Percentiles rank a stretch among this genome's conserved stretches.
Evolutionary conservation across 2,797 vertebrate genomes (phyloP).

Genomic region (Picus viridis): DNA sequence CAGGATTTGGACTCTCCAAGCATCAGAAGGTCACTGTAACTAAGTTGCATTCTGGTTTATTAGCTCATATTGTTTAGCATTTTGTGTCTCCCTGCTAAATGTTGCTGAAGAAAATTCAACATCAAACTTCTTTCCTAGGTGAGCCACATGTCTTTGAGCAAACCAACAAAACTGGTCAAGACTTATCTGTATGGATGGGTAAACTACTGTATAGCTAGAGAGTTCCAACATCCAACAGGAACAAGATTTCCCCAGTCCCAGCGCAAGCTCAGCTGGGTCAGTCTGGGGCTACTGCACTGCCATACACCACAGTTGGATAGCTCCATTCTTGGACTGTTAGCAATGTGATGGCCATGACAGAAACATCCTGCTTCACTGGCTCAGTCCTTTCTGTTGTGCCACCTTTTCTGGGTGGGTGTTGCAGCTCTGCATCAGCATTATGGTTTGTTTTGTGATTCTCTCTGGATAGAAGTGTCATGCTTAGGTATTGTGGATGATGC

Average conservation of each 20-base stretch:
- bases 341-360: accelerated
- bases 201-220: not conserved
- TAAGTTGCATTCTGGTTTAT: not conserved
- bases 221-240: not conserved
- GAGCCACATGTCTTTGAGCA: not conserved
- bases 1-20: not conserved
- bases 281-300: not conserved
- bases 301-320: accelerated
- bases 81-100: not conserved
- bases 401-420: not conserved
- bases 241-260: not conserved
- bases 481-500: accelerated
- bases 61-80: not conserved
- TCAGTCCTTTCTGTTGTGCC: not conserved
- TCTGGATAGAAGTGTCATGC: not conserved
- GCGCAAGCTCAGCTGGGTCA: not conserved
- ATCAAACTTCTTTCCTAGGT: not conserved
- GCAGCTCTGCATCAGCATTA: not conserved
- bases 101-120: not conserved
- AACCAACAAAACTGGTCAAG: not conserved
- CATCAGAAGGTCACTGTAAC: not conserved
- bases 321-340: not conserved
- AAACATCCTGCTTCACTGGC: not conserved
- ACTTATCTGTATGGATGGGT: not conserved
- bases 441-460: not conserved